A percentile compares a stretch with the other conserved stretches of the same genome.
phyloP scores from a whole-genome alignment of 2,888 invertebrate genomes.

The Unio pictorum region DNA sequence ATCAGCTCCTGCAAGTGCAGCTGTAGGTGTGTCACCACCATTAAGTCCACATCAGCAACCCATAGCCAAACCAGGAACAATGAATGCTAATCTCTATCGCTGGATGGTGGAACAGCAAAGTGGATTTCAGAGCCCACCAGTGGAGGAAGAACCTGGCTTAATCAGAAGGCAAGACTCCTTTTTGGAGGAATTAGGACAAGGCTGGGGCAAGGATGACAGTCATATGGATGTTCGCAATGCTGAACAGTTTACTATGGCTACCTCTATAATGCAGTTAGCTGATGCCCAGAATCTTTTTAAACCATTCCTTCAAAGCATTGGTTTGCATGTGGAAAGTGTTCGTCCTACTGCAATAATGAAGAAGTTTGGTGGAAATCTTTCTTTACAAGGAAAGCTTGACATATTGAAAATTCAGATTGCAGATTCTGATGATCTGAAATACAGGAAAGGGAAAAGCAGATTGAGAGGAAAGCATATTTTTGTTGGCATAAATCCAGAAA shows the following conservation, averaged over 20 bases:
- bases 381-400: conserved; percentile 82
- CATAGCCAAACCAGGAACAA: conserved; percentile 30
- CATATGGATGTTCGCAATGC: conserved; percentile 51
- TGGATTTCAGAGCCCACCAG: conserved; percentile 62
- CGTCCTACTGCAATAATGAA: conserved; percentile 79
- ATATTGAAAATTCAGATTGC: conserved; percentile 93
- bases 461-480: conserved; percentile 29
- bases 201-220: conserved; percentile 67
- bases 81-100: conserved; percentile 86
- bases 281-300: conserved; percentile 86
- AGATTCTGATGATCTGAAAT: conserved; percentile 80
- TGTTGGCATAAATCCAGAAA: conserved; percentile 79
- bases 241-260: conserved; percentile 60
- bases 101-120: conserved; percentile 96
- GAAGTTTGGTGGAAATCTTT: conserved; percentile 86
- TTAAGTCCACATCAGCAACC: conserved; percentile 38
- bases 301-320: conserved; percentile 89
- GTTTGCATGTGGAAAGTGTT: conserved; percentile 81
- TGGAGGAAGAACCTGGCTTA: conserved; percentile 49
- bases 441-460: conserved; percentile 49
- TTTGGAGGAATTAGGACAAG: conserved; percentile 63
- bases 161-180: conserved; percentile 64
- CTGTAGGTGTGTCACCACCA: conserved; percentile 49
- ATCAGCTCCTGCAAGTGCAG: conserved; percentile 61
- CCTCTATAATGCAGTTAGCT: conserved; percentile 76